A percentile compares a stretch with the other conserved stretches of the same genome.
Evolutionary conservation across 2,888 invertebrate species (phyloP).

Genomic region (Acronicta leporina): DNA sequence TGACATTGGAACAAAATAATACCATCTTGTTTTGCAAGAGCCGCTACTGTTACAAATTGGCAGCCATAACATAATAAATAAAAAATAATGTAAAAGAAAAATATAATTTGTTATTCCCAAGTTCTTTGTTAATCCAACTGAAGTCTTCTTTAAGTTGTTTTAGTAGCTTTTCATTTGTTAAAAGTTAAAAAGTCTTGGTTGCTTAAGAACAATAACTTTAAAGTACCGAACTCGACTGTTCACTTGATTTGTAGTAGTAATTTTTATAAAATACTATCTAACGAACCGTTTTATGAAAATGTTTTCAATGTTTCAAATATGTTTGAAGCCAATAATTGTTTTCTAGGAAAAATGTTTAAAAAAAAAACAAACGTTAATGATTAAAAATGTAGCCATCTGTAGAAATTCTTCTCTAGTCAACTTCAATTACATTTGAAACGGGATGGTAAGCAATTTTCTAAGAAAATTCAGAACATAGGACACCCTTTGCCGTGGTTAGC

Average conservation of each 20-base stretch:
- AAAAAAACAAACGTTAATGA: too few relatives aligned
- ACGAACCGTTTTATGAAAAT: constrained; percentile 1
- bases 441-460: too few relatives aligned
- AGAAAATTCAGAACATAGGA: too few relatives aligned
- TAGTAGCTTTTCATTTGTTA: constrained; percentile 11
- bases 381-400: too few relatives aligned
- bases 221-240: background rate
- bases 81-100: constrained; percentile 1
- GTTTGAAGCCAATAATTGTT: background rate
- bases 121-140: constrained; percentile 21
- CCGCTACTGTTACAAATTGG: background rate
- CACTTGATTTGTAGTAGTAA: background rate
- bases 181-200: constrained; percentile 9
- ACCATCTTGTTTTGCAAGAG: too few relatives aligned
- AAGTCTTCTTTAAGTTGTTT: constrained; percentile 24
- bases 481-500: too few relatives aligned
- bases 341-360: background rate
- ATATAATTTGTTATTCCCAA: constrained; percentile 3
- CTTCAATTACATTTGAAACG: too few relatives aligned
- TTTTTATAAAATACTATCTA: constrained; percentile 4
- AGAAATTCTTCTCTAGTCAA: too few relatives aligned
- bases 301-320: background rate
- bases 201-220: constrained; percentile 1
- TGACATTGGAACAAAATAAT: too few relatives aligned
- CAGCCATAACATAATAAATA: background rate